Base-by-base conservation (phyloP, 2,888 invertebrate species). In the Choreutis nemorana region DNA sequence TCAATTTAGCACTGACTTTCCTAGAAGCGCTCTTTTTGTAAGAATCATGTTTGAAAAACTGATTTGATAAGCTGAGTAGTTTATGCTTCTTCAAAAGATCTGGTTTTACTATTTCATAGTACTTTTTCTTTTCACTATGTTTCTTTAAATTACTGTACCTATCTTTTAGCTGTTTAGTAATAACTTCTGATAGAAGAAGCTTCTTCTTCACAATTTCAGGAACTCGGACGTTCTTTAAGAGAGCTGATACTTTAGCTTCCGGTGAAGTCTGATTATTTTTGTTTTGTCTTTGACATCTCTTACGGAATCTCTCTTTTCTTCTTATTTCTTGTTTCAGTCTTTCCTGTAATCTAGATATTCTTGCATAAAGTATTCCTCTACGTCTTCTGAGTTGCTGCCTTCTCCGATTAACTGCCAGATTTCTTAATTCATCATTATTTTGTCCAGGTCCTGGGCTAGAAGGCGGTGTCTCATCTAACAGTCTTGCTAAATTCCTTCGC, bases 281-380 rank as follows among this genome's bases (percentile, higher is more conserved):
- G 15, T 27, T 33, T 27, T 30, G 30, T 23, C 33, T 30, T 30
- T 30, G 30, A 33, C 30, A 33, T 33, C 33, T 33, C 30, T 30
- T 30, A 33, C 33, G 33, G 25, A 20, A 33, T 29, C 27, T 36
- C 31, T 33, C 33, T 36, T 33, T 36, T 30, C 23, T 33, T 35
- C 33, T 33, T 33, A 29, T 36, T 33, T 33, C 30, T 30, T 29
- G 22, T 32, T 32, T 32, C 25, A 26, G 18, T 16, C 24, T 36
- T 36, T 36, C 29, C 29, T 36, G 24, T 36, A 36, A 31, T 26
- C 31, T 33, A 29, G 29, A 28, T 31, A 36, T 33, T 33, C 24
- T 33, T 28, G 36, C 32, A 35, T 36, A 34, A 34, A 34, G 31
- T 29, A 32, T 36, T 32, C 28, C 34, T 34, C 36, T 36, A 36